Evolutionary conservation across 2,888 invertebrate species (phyloP), one percentile per base, ranked within the genome.

Genomic region (Patella caerulea): DNA sequence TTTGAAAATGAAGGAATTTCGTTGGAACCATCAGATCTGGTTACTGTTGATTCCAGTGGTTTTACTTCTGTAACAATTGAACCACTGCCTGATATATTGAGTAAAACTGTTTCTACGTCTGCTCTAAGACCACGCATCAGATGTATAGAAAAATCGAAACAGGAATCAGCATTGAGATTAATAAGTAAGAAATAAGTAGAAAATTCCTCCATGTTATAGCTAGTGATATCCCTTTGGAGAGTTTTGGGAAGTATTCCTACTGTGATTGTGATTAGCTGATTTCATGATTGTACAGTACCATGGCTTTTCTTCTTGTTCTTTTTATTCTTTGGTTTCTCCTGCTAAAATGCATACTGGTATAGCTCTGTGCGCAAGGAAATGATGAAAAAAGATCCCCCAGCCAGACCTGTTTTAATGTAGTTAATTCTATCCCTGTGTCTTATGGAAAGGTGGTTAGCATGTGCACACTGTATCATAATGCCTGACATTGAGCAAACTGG

Each of bases 41-140:
- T 12, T 71, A 15, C 54, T 24, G 56, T 70, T 52, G 70, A 71
- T 24, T 55, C 69, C 45, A 71, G 75, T 55, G 75, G 71, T 54
- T 55, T 70, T 29, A 12, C 71, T 52, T 56, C 55, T 29, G 65
- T 85, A 52, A 80, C 78, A 34, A 85, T 91, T 81, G 91, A 91
- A 82, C 90, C 91, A 0, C 82, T 91, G 70, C 91, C 91, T 59
- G 89, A 90, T 77, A 86, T 90, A 52, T 76, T 87, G 17, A 83
- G 87, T 14, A 87, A 86, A 75, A 82, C 86, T 53, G 82, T 86
- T 9, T 79, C 83, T 54, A 83, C 82, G 14, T 77, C 84, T 29
- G 84, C 87, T 17, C 78, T 87, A 69, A 83, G 87, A 69, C 89
- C 89, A 56, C 78, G 86, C 65, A 88, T 89, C 45, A 83, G 84